Base-by-base conservation (phyloP, 2,888 invertebrate genomes). In the Boloria euphrosyne region DNA sequence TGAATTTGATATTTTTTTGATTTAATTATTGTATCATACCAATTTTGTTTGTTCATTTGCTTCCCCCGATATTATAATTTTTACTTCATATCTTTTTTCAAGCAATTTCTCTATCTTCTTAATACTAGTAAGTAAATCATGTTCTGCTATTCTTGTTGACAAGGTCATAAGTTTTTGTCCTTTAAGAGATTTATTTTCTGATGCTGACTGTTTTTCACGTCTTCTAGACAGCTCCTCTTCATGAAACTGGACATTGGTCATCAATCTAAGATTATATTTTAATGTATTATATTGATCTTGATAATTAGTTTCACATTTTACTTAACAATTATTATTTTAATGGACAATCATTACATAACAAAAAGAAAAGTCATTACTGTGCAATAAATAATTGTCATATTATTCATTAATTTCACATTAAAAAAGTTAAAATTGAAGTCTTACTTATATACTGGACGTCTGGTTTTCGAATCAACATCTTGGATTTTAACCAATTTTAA, bases 401-500 rank as follows among this genome's bases (percentile, higher is more conserved):
- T 10, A 38, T 10, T 10, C 2, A 1, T 38, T 38, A 38, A 7
- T n/a, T 22, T 53, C 2, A 13, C 5, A 18, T n/a, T 14, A 53
- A 14, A 14, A 13, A 50, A 27, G 14, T 31, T 22, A 50, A 54
- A 53, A 49, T n/a, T 51, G 38, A 51, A 51, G 57, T 80, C 88
- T 77, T 80, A 93, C 93, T 94, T 95, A 78, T 95, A 97, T 13
- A 95, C 87, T 13, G 95, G 94, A 52, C 95, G 90, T 44, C 95
- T 93, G 0, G 94, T 94, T 85, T 95, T 96, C 0, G 93, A 85
- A 82, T 96, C 95, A 4, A 93, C 82, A 81, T 96, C 95, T 70
- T 94, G 83, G 31, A 96, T 83, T 87, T 95, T 95, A 0, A 96
- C 91, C 66, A 97, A 86, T 79, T 95, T 95, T 69, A 96, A 85